Conservation (phyloP, 2,888 invertebrate species). For the Athalia rosae region DNA sequence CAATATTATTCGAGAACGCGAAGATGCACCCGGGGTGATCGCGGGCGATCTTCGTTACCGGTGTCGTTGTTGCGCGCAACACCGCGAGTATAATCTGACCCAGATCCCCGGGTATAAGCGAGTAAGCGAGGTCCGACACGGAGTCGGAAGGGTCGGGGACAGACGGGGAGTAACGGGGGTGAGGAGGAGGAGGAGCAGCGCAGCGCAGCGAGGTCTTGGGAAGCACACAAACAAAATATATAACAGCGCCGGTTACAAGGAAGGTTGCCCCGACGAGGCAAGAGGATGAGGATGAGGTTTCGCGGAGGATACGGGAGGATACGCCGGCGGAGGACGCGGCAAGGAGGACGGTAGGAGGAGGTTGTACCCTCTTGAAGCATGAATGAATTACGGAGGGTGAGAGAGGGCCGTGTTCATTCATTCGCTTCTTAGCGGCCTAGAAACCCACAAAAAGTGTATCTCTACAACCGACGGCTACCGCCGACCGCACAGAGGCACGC, state of each 20-base stretch:
- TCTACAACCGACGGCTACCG: slow-evolving; percentile 54
- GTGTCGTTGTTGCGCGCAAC: slow-evolving; percentile 38
- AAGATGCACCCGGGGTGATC: slow-evolving; percentile 1
- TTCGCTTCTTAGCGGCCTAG: slow-evolving; percentile 70
- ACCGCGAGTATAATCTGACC: slow-evolving; percentile 66
- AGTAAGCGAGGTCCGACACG: slow-evolving; percentile 65
- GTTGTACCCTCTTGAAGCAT: slow-evolving; percentile 67
- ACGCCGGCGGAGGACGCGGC: slow-evolving; percentile 50
- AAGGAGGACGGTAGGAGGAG: slow-evolving; percentile 52
- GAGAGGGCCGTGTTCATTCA: slow-evolving; percentile 69
- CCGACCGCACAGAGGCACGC: slow-evolving; percentile 38
- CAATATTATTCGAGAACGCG: not conserved
- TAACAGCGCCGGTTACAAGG: slow-evolving; percentile 66
- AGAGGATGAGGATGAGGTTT: slow-evolving; percentile 54
- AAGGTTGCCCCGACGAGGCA: slow-evolving; percentile 62
- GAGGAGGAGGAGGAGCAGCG: slow-evolving; percentile 47
- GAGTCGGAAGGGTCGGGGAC: slow-evolving; percentile 50
- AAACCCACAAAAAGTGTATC: slow-evolving; percentile 70
- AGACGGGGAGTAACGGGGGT: slow-evolving; percentile 47
- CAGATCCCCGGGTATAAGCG: slow-evolving; percentile 67
- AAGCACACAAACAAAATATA: slow-evolving; percentile 70
- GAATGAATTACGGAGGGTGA: slow-evolving; percentile 71
- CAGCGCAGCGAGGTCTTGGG: slow-evolving; percentile 61
- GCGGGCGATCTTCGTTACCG: slow-evolving; percentile 38
- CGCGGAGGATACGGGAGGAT: slow-evolving; percentile 10